Evolutionary conservation across 2,888 invertebrate species (phyloP), one percentile per base, ranked within the genome.

Genomic region (Argyra leucocephala): DNA sequence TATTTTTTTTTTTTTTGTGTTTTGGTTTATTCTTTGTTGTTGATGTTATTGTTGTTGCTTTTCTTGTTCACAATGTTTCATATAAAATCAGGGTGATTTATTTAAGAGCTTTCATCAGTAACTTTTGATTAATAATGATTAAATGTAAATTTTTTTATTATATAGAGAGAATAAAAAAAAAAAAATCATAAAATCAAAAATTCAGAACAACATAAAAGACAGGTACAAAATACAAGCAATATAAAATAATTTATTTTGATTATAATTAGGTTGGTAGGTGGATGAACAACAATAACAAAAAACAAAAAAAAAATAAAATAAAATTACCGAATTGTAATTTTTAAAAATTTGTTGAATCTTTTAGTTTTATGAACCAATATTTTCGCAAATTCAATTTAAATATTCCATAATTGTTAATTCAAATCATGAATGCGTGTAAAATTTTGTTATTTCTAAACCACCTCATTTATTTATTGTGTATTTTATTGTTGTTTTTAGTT

Each of bases 211-310:
- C n/a, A 48, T 48, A 31, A 7, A 9, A 48, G n/a, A 48, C 48
- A 48, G 15, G 48, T 18, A 48, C 48, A 48, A 48, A 7, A 31
- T 31, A 31, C 10, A 10, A 1, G 31, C 31, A 31, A 31, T 31
- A 31, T 10, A 48, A 6, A 48, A 48, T 48, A 48, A 48, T 48
- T 48, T 48, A 48, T 48, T 48, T 48, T 48, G 18, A 48, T 48
- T 48, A 48, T 48, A 48, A 48, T 48, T 48, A 48, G 48, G 48
- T 48, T 48, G 48, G 18, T 48, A 48, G 48, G 48, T 48, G 15
- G 48, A 15, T 48, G n/a, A 15, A 31, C 12, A 48, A 48, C 12
- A 31, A 10, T 31, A 10, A 5, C 5, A 31, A 31, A 31, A 10
- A 31, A 31, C 31, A 7, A 31, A 31, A 31, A 31, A 7, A 31